Conservation (phyloP, 2,797 vertebrate species). For the Zalophus californianus region DNA sequence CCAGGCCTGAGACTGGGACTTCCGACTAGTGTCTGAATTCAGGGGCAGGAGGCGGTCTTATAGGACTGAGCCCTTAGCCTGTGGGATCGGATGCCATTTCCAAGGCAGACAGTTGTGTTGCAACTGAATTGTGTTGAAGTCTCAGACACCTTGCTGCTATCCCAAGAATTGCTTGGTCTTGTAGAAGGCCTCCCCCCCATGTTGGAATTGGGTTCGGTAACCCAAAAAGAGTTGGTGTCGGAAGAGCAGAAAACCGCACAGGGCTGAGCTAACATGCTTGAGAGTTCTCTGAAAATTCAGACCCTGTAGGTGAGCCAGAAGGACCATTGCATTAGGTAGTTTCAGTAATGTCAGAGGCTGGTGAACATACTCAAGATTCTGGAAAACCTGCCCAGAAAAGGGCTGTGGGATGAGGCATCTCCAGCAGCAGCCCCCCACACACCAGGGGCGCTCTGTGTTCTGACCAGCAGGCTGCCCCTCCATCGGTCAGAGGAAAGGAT, state of each 20-base stretch:
- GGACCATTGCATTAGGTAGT: too few species aligned
- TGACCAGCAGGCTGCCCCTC: accelerated
- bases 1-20: background rate
- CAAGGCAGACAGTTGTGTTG: background rate
- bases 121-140: background rate
- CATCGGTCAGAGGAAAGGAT: accelerated
- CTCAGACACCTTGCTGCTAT: background rate
- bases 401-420: background rate
- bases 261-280: too few species aligned
- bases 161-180: background rate
- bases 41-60: background rate
- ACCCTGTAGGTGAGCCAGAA: background rate
- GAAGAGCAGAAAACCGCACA: background rate
- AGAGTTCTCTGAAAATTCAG: background rate
- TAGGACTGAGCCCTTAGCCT: background rate
- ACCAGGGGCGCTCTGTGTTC: background rate
- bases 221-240: background rate
- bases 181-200: background rate
- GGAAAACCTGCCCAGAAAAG: background rate
- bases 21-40: background rate
- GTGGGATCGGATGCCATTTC: background rate
- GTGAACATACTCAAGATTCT: background rate
- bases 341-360: background rate
- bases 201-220: background rate
- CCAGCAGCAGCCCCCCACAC: accelerated